phyloP scores from a whole-genome alignment of 2,113 vertebrate genomes.

The Struthidea cinerea region DNA sequence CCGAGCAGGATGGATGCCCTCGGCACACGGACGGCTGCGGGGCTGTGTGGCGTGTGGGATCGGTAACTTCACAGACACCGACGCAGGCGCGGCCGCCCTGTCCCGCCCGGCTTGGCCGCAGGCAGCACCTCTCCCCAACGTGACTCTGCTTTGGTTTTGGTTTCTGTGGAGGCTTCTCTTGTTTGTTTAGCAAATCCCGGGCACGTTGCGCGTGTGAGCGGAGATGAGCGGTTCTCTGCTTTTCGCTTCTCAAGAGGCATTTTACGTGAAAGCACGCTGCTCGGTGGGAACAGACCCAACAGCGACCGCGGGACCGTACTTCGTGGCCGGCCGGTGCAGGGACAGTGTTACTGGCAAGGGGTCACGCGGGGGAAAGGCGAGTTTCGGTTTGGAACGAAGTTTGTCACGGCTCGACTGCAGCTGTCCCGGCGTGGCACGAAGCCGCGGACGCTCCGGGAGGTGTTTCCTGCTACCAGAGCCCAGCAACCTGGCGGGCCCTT shows the following conservation, averaged over 20 bases:
- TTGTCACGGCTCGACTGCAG: neutral
- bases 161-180: neutral
- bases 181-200: neutral
- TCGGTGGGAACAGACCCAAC: neutral
- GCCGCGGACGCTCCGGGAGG: neutral
- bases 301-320: neutral
- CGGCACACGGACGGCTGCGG: neutral
- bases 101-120: neutral
- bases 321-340: neutral
- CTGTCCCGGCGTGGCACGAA: neutral
- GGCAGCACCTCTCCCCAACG: neutral
- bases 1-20: neutral
- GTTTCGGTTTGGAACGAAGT: neutral
- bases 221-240: accelerated
- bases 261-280: accelerated
- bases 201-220: neutral
- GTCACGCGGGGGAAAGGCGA: neutral
- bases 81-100: accelerated
- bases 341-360: neutral
- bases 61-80: neutral
- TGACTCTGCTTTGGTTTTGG: neutral
- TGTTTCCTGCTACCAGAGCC: neutral
- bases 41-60: accelerated
- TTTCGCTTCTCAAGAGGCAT: neutral
- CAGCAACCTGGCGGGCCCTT: neutral